Percentiles rank a stretch among this genome's conserved stretches.
Conservation (phyloP, 2,113 vertebrate genomes). For the Candoia aspera region DNA sequence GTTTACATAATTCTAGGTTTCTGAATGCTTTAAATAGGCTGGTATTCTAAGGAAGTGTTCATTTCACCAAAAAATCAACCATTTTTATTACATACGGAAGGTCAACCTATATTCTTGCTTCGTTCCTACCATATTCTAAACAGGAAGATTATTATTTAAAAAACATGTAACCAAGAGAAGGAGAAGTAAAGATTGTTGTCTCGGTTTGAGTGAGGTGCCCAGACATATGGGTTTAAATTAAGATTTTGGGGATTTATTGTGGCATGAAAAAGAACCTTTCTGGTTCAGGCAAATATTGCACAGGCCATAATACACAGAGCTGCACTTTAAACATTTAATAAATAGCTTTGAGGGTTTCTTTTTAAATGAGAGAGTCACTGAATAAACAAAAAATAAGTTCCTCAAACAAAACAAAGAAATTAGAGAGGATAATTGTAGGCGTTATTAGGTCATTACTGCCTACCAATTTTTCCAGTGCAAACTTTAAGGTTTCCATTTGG, state of each 20-base stretch:
- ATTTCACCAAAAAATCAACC: background rate
- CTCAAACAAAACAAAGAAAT: slow-evolving; percentile 4
- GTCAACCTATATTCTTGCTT: background rate
- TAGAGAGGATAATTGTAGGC: background rate
- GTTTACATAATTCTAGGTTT: background rate
- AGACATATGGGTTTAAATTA: background rate
- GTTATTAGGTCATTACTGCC: background rate
- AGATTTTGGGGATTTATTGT: background rate
- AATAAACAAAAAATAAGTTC: background rate
- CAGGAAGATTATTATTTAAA: background rate
- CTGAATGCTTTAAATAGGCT: background rate
- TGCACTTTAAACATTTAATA: background rate
- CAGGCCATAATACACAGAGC: background rate
- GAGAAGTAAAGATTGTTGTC: background rate
- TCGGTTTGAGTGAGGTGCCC: background rate
- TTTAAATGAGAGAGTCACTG: background rate
- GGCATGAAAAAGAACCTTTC: background rate
- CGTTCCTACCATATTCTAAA: background rate
- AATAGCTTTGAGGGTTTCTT: background rate
- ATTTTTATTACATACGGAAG: background rate
- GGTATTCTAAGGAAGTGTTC: background rate
- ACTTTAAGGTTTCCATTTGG: background rate
- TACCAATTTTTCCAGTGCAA: too few relatives aligned
- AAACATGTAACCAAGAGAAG: background rate
- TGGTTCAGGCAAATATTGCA: background rate